phyloP scores from a whole-genome alignment of 2,113 vertebrate genomes.

The Ageneiosus marmoratus region DNA sequence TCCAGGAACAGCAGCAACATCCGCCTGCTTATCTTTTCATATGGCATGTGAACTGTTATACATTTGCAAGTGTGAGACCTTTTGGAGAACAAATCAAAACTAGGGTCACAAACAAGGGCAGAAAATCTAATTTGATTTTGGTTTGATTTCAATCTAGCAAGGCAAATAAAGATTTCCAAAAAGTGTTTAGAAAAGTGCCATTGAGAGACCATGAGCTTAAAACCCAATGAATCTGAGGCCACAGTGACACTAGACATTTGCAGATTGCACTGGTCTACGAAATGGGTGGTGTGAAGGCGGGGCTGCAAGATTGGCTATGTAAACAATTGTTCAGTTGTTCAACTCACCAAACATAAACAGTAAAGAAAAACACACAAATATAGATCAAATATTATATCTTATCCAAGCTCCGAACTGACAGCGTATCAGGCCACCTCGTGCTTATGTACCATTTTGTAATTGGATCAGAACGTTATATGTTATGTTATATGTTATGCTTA shows the following conservation, averaged over 20 bases:
- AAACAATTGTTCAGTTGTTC: too few species aligned
- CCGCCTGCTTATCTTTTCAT: background rate
- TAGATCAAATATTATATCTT: too few species aligned
- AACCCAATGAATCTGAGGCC: background rate
- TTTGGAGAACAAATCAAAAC: background rate
- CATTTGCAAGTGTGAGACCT: background rate
- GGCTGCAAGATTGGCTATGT: too few species aligned
- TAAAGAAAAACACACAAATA: too few species aligned
- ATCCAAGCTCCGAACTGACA: too few species aligned
- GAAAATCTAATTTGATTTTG: background rate
- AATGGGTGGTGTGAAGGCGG: too few species aligned
- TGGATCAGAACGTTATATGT: too few species aligned
- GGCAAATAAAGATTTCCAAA: background rate
- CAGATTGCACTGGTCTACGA: too few species aligned
- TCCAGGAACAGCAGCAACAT: background rate
- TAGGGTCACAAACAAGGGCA: background rate
- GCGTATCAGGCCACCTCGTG: too few species aligned
- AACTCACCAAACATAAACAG: too few species aligned
- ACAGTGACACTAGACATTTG: background rate
- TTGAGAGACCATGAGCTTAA: background rate
- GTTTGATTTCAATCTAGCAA: background rate
- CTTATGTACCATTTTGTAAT: too few species aligned
- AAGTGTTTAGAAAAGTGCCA: background rate
- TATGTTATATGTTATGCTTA: too few species aligned
- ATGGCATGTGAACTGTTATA: background rate